These are phyloP conservation scores for Tenebrio molitor DNA, from an alignment of 1,140 invertebrate genomes.

Conservation along the genomic window DNA sequence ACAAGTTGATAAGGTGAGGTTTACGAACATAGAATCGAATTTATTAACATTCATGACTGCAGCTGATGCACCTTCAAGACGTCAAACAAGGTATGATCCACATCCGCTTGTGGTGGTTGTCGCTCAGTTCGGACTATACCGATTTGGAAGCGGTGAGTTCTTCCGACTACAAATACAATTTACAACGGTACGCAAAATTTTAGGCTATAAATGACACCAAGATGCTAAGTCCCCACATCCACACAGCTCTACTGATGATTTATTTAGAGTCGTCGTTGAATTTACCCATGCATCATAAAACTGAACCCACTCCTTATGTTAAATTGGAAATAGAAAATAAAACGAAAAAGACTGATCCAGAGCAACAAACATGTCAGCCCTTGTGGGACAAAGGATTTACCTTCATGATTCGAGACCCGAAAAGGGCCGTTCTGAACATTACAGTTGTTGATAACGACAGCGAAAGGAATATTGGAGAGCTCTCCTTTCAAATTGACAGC, in stretches of 20 bases:
- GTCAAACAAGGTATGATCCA: conserved; percentile 92
- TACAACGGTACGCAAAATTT: not conserved
- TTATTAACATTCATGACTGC: conserved; percentile 17
- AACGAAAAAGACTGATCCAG: conserved; percentile 76
- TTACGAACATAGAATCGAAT: too few relatives aligned
- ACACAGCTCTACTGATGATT: conserved; percentile 84
- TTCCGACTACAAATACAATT: not conserved
- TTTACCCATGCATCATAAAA: conserved; percentile 77
- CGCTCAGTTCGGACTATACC: conserved; percentile 76
- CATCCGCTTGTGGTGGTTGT: conserved; percentile 87
- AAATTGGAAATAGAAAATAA: conserved; percentile 79
- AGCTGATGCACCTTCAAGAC: conserved; percentile 93
- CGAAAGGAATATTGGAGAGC: conserved; percentile 76
- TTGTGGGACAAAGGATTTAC: conserved; percentile 86
- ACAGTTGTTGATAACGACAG: conserved; percentile 88
- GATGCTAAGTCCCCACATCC: conserved; percentile 77
- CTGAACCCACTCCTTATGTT: conserved; percentile 84
- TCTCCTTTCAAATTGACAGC: conserved; percentile 78
- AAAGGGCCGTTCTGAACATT: conserved; percentile 84
- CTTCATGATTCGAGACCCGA: conserved; percentile 90
- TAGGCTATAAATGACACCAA: conserved; percentile 83
- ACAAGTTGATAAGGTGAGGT: conserved; percentile 78
- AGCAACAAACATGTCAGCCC: conserved; percentile 79
- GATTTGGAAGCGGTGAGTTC: conserved; percentile 75
- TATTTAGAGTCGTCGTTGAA: conserved; percentile 93